These are phyloP conservation scores for Meda fulgida DNA, from an alignment of 2,797 vertebrate species.

Conservation along the genomic window DNA sequence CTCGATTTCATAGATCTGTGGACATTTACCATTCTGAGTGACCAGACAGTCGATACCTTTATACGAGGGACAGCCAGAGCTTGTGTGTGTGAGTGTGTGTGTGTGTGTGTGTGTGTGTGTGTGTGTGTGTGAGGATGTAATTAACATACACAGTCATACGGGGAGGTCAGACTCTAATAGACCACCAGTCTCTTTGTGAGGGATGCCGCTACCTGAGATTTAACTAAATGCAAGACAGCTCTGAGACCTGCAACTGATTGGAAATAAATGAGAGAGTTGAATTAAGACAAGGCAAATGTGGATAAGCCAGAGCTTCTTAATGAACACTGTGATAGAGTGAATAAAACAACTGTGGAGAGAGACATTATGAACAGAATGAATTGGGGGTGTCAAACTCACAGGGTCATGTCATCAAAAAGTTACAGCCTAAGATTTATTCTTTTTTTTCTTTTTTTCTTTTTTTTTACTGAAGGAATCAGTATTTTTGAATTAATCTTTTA, in stretches of 20 bases:
- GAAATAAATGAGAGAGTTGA: slow-evolving; percentile 59
- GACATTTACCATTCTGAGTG: slow-evolving; percentile 48
- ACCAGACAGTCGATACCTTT: slow-evolving; percentile 48
- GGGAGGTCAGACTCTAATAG: slow-evolving; percentile 53
- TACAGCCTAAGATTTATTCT: background rate
- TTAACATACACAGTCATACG: slow-evolving; percentile 50
- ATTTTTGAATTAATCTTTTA: background rate
- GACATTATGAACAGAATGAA: background rate
- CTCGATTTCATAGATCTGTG: slow-evolving; percentile 51
- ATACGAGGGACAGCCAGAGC: slow-evolving; percentile 36
- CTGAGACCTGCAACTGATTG: slow-evolving; percentile 55
- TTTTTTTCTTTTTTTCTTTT: background rate
- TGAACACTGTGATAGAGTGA: slow-evolving; percentile 53
- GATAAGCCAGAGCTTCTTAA: slow-evolving; percentile 53
- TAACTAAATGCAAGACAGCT: slow-evolving; percentile 54
- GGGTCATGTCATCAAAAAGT: slow-evolving; percentile 29
- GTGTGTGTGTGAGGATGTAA: slow-evolving; percentile 52
- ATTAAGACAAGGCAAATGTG: slow-evolving; percentile 57
- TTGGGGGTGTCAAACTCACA: slow-evolving; percentile 43
- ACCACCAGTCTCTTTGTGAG: slow-evolving; percentile 34
- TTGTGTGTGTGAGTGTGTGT: background rate
- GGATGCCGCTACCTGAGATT: slow-evolving; percentile 45
- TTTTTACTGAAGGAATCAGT: background rate
- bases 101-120: slow-evolving; percentile 16
- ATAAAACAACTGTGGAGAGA: slow-evolving; percentile 35